These are phyloP conservation scores for Nymphalis c-album DNA, from an alignment of 2,888 invertebrate species.

Conservation along the genomic window DNA sequence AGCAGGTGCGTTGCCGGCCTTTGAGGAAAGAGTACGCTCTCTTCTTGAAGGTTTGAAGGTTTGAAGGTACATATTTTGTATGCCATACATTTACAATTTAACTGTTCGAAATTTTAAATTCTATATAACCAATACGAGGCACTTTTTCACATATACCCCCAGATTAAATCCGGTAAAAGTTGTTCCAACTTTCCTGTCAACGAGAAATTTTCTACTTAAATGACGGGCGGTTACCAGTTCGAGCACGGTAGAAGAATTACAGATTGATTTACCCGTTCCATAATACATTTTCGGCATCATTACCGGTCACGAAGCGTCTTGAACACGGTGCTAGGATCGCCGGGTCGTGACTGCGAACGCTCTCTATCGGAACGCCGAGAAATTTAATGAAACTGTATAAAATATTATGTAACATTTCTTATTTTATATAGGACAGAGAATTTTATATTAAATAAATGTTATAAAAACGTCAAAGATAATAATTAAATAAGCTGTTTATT, in stretches of 20 bases:
- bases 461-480: neutral
- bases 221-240: slow-evolving; percentile 17
- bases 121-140: neutral
- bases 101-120: too few species aligned
- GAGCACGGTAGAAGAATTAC: slow-evolving; percentile 27
- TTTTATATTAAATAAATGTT: neutral
- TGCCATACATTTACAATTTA: too few species aligned
- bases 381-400: slow-evolving; percentile 33
- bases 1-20: too few species aligned
- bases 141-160: neutral
- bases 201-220: slow-evolving; percentile 11
- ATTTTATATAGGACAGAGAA: neutral
- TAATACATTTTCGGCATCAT: slow-evolving; percentile 40
- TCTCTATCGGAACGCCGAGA: slow-evolving; percentile 36
- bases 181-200: slow-evolving; percentile 18
- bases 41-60: too few species aligned
- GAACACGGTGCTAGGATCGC: slow-evolving; percentile 34
- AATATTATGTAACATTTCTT: slow-evolving; percentile 23
- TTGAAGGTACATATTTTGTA: too few species aligned
- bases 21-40: too few species aligned
- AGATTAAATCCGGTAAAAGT: slow-evolving; percentile 2
- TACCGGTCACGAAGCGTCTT: slow-evolving; percentile 36
- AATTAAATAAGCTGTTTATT: neutral
- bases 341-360: slow-evolving; percentile 38
- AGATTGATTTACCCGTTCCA: slow-evolving; percentile 34